Percentiles rank a stretch among this genome's conserved stretches.
Conservation (phyloP, 2,797 vertebrate genomes). For the Oreonectes daqikongensis region DNA sequence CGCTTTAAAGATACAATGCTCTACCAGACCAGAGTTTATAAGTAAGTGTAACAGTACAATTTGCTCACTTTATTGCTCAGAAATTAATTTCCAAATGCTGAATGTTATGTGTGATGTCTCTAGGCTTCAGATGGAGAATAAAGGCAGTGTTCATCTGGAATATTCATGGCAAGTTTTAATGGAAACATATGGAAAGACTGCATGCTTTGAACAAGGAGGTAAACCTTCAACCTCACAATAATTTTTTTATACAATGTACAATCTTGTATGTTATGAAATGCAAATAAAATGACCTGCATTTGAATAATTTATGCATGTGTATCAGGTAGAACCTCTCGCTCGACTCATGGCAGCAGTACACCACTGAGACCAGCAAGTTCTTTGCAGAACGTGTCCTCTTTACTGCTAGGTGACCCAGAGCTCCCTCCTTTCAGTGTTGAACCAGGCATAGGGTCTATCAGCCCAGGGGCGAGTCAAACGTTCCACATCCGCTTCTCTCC, state of each 20-base stretch:
- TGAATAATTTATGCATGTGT: not conserved
- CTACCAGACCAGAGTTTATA: conserved; percentile 79
- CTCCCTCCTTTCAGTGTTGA: conserved; percentile 73
- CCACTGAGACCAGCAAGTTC: conserved; percentile 51
- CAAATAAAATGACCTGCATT: too few species aligned
- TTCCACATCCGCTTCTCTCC: conserved; percentile 84
- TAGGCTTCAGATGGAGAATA: conserved; percentile 82
- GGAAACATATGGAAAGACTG: conserved; percentile 59
- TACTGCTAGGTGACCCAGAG: conserved; percentile 43
- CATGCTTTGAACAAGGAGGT: conserved; percentile 64
- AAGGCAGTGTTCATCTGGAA: conserved; percentile 78
- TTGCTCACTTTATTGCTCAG: not conserved
- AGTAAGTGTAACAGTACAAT: conserved; percentile 77
- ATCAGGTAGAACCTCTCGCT: conserved; percentile 48
- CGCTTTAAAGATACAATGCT: conserved; percentile 83
- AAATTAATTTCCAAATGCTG: not conserved
- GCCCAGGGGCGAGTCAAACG: conserved; percentile 68
- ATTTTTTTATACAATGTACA: not conserved
- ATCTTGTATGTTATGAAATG: too few species aligned
- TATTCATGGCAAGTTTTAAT: conserved; percentile 77
- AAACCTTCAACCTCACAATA: conserved; percentile 21
- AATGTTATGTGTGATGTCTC: conserved; percentile 21
- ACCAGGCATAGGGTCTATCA: conserved; percentile 76
- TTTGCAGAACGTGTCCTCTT: conserved; percentile 60
- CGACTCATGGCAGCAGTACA: conserved; percentile 54